Base-by-base conservation (phyloP, 2,113 vertebrate genomes). In the Gavia stellata region DNA sequence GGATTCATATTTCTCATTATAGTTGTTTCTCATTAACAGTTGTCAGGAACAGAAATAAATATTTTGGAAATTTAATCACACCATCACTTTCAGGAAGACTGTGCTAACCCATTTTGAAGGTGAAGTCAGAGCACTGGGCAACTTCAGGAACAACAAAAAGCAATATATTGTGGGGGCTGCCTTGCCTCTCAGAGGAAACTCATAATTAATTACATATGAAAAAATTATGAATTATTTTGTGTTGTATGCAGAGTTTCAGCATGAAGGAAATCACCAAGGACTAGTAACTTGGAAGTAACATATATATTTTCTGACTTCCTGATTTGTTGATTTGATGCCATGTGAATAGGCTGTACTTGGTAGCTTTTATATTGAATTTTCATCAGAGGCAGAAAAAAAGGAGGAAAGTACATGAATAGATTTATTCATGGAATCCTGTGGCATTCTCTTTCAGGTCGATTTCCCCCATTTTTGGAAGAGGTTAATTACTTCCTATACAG, bases 1-100 rank as follows among this genome's bases (percentile, higher is more conserved):
- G 59, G 85, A 66, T 40, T 97, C 90, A 50, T 58, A 84, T 92
- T 97, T 94, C 81, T 88, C 61, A 93, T 95, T 90, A 92, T 56
- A 71, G 65, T 40, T 93, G 50, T 65, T 94, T 73, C 92, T 90
- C 81, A 83, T 95, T 96, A 94, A 87, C 50, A 59, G 44, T 75
- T 88, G 49, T 80, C 58, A 94, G 67, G 77, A 74, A 67, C 0
- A 86, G 38, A 70, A 90, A 94, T 79, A 95, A 63, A 73, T 71
- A 89, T 77, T 88, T 91, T 88, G 42, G 78, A 92, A 93, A 87
- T 90, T 78, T 81, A 92, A 96, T 75, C 90, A 81, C 67, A 58
- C 17, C 33, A 81, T 42, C 44, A 8, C 23, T 90, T 79, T n/a
- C 42, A 81, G 49, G 52, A 67, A 66, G n/a, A 40, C 12, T 40